Conservation (phyloP, 2,113 vertebrate genomes). For the Delphinapterus leucas region DNA sequence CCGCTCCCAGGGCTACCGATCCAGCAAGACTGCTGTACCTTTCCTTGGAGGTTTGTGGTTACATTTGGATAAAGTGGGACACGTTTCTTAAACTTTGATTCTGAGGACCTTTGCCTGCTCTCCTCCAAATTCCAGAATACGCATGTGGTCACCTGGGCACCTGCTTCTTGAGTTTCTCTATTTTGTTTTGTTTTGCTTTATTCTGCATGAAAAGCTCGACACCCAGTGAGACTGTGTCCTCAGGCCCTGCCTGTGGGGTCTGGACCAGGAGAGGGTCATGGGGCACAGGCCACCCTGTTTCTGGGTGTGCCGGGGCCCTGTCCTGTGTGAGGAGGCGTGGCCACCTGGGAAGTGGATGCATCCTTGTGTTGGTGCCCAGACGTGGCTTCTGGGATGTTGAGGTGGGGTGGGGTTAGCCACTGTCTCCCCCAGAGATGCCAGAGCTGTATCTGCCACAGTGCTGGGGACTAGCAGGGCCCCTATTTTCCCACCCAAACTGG, state of each 20-base stretch:
- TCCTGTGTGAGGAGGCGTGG: not conserved
- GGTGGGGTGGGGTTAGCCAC: not conserved
- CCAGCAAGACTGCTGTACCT: accelerated
- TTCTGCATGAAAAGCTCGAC: not conserved
- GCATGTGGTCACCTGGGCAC: accelerated
- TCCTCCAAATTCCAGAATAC: not conserved
- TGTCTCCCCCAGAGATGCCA: not conserved
- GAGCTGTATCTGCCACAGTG: not conserved
- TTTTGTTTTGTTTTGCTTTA: not conserved
- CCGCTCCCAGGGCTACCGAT: accelerated
- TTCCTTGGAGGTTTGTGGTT: accelerated
- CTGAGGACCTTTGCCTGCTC: no score
- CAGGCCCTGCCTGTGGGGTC: not conserved
- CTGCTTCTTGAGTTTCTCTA: not conserved
- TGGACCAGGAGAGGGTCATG: no score
- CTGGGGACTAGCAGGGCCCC: accelerated
- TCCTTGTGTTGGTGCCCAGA: no score
- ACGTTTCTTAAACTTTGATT: not conserved
- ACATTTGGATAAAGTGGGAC: accelerated
- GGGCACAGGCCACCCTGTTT: not conserved
- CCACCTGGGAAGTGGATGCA: not conserved
- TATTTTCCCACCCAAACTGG: not conserved
- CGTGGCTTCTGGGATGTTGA: not conserved
- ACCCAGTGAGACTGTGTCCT: no score
- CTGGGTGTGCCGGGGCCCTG: not conserved